These are phyloP conservation scores for Aix galericulata DNA, from an alignment of 2,113 vertebrate species.

Conservation along the genomic window DNA sequence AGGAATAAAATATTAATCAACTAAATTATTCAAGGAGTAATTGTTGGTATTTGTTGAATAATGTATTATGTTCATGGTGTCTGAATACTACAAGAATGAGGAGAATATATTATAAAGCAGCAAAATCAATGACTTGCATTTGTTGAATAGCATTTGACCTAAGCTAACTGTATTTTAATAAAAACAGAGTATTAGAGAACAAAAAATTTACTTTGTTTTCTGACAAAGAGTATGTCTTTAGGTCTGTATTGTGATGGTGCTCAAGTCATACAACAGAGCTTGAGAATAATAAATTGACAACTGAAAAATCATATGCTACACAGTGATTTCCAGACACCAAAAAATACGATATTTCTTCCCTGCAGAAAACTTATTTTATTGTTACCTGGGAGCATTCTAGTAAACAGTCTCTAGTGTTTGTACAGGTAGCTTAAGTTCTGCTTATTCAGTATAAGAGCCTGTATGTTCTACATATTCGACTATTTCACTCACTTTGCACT, in stretches of 20 bases:
- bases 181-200: not conserved
- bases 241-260: not conserved
- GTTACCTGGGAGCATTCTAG: not conserved
- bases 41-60: constrained; percentile 64
- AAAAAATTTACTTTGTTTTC: not conserved
- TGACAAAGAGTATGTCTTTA: not conserved
- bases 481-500: not conserved
- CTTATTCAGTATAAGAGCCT: constrained; percentile 1
- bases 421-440: constrained; percentile 4
- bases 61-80: constrained; percentile 37
- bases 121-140: constrained; percentile 20
- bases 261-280: not conserved
- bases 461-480: not conserved
- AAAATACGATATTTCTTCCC: not conserved
- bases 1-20: constrained; percentile 51
- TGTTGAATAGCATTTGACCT: constrained; percentile 26
- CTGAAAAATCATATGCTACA: not conserved
- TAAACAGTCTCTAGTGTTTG: not conserved
- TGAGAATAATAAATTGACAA: not conserved
- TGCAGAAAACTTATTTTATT: constrained; percentile 11
- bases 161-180: constrained; percentile 1
- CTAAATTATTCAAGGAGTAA: constrained; percentile 63
- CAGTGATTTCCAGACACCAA: not conserved
- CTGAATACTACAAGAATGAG: constrained; percentile 21
- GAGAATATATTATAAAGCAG: constrained; percentile 39